Evolutionary conservation across 1,140 invertebrate genomes (phyloP).

Genomic region (Muscidifurax raptorellus): DNA sequence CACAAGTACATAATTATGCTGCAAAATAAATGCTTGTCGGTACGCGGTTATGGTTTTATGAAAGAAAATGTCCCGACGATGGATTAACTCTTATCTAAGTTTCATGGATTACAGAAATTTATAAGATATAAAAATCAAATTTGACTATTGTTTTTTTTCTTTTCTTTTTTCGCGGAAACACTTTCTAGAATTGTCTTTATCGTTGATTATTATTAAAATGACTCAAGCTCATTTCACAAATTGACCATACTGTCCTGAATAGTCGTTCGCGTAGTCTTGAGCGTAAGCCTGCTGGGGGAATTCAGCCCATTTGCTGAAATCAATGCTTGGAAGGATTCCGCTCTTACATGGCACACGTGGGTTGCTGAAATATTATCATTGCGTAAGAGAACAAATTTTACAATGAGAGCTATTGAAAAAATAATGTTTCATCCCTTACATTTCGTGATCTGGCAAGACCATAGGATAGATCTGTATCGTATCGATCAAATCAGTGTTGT

Average conservation of each 20-base stretch:
- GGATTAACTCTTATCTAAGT: neutral
- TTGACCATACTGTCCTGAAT: constrained; percentile 36
- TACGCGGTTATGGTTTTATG: neutral
- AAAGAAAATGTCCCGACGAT: neutral
- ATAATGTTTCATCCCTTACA: constrained; percentile 78
- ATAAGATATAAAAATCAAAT: neutral
- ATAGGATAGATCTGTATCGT: constrained; percentile 96
- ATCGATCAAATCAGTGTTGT: constrained; percentile 95
- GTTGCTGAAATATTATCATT: constrained; percentile 80
- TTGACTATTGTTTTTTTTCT: too few relatives aligned
- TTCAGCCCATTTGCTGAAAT: constrained; percentile 92
- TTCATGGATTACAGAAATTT: neutral
- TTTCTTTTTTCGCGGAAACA: neutral
- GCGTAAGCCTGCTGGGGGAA: constrained; percentile 64
- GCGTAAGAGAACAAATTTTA: neutral
- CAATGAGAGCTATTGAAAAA: neutral
- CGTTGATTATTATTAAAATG: neutral
- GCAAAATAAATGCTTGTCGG: constrained; percentile 22
- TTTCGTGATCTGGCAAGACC: constrained; percentile 92
- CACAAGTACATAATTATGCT: constrained; percentile 1
- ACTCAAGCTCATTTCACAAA: constrained; percentile 35
- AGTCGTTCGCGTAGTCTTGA: constrained; percentile 4
- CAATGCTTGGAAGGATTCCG: constrained; percentile 88
- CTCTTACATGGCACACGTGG: constrained; percentile 92
- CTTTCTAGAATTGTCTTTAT: constrained; percentile 6